Evolutionary conservation across 2,113 vertebrate genomes (phyloP).

Genomic region (Sander vitreus): DNA sequence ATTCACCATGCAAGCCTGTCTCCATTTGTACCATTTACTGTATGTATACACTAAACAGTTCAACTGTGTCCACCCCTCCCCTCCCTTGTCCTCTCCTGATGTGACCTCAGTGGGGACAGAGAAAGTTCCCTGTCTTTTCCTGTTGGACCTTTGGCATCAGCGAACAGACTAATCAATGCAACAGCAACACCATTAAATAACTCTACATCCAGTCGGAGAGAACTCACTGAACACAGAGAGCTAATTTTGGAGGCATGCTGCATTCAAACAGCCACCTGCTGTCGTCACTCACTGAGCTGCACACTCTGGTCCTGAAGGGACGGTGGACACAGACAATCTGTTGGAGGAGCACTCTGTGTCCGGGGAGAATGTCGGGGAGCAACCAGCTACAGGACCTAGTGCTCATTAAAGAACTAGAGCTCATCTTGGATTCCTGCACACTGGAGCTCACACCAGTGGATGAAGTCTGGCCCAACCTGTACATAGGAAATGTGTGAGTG

Average conservation of each 20-base stretch:
- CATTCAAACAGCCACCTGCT: constrained; percentile 72
- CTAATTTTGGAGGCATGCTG: constrained; percentile 71
- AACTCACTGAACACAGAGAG: constrained; percentile 47
- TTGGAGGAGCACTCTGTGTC: constrained; percentile 29
- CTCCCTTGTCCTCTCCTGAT: constrained; percentile 15
- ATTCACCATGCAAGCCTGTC: constrained; percentile 13
- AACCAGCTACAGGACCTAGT: constrained; percentile 61
- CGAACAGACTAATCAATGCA: constrained; percentile 58
- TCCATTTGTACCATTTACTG: constrained; percentile 28
- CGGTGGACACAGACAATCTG: constrained; percentile 15
- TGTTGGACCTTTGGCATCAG: constrained; percentile 16
- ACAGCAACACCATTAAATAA: constrained; percentile 59
- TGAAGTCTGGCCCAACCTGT: constrained; percentile 87
- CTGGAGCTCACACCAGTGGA: constrained; percentile 83
- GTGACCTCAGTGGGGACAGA: constrained; percentile 39
- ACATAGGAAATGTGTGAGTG: constrained; percentile 87
- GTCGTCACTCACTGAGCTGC: constrained; percentile 62
- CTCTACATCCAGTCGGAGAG: constrained; percentile 39
- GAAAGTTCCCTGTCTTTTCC: not conserved
- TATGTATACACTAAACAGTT: constrained; percentile 21
- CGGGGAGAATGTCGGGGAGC: constrained; percentile 72
- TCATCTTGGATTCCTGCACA: constrained; percentile 84
- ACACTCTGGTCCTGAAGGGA: constrained; percentile 27
- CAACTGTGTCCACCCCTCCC: constrained; percentile 5
- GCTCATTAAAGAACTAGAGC: constrained; percentile 74